These are phyloP conservation scores for Egretta garzetta DNA, from an alignment of 2,113 vertebrate species.

Conservation along the genomic window DNA sequence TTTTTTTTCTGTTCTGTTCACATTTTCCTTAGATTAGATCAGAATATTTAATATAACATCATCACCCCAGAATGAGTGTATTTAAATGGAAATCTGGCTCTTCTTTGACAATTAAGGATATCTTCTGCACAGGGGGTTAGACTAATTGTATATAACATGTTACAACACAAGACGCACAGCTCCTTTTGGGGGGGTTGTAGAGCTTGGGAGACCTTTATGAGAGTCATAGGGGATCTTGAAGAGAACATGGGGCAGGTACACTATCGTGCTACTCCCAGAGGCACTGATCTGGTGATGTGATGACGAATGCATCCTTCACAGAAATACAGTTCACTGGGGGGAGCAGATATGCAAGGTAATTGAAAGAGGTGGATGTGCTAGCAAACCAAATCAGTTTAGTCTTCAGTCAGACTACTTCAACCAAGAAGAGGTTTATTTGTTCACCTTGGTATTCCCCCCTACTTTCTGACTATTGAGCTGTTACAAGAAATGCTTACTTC, in stretches of 20 bases:
- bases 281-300: neutral
- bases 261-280: neutral
- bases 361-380: neutral
- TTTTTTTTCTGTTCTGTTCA: neutral
- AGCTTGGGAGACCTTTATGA: neutral
- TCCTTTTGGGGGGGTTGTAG: neutral
- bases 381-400: neutral
- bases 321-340: neutral
- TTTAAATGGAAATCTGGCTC: neutral
- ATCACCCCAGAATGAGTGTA: neutral
- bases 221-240: neutral
- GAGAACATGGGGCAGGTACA: neutral
- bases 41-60: neutral
- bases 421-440: neutral
- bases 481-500: conserved; percentile 68
- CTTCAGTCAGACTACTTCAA: neutral
- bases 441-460: neutral
- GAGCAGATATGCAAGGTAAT: neutral
- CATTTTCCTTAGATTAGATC: neutral
- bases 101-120: neutral
- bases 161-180: neutral
- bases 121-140: neutral
- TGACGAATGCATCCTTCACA: neutral
- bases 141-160: neutral
- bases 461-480: neutral